Base-by-base conservation (phyloP, 2,888 invertebrate genomes). In the Acleris holmiana region DNA sequence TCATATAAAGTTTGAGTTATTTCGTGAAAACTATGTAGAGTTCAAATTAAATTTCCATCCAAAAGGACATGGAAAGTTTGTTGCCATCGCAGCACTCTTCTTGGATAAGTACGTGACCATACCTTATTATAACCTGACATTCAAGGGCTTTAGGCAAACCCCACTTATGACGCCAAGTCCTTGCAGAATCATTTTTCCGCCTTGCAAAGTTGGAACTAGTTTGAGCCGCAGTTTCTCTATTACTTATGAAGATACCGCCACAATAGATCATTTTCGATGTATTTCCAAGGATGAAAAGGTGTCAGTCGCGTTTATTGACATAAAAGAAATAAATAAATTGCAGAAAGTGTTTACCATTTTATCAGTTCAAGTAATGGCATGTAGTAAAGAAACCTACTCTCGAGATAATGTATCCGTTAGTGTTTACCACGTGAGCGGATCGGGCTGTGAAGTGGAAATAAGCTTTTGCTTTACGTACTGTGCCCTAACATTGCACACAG, bases 111-210 rank as follows among this genome's bases (percentile, higher is more conserved):
- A 84, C 53, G 82, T 86, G 84, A 79, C 79, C 21, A 77, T 79
- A 58, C 89, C 91, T 1, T 92, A 87, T 71, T 83, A 76, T 62
- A 91, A 92, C 75, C 78, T 92, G 65, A 89, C 88, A 48, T 91
- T 92, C 74, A 66, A 76, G 68, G 92, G 91, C 59, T 82, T 72
- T 75, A 77, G 80, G 47, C 79, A 82, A 73, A 76, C 78, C 6
- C 83, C 86, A 29, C 60, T 68, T 29, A 84, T 92, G 81, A 79
- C 66, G 50, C 78, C 89, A 1, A 85, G 82, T 74, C 74, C 70
- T 17, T 73, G 81, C 61, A 76, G 82, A 68, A 76, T 92, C 59
- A 81, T 89, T 74, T 89, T 90, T 73, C 87, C 91, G n/a, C 86
- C 91, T 5, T 81, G 80, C 69, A 55, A 68, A 40, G 76, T 89